phyloP scores from a whole-genome alignment of 2,888 invertebrate species.

The Rhyacophila evoluta region DNA sequence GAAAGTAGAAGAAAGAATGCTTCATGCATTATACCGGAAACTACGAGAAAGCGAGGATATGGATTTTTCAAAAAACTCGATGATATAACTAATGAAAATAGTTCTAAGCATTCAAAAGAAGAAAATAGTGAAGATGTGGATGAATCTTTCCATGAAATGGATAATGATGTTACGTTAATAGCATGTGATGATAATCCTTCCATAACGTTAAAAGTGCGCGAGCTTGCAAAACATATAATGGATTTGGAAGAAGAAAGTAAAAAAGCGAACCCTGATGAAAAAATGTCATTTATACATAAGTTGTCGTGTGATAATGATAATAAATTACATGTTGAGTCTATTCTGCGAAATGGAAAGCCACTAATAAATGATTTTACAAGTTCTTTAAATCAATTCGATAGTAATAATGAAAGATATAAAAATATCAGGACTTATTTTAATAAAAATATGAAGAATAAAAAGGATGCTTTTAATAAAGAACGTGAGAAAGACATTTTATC shows the following conservation, averaged over 20 bases:
- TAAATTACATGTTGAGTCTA: neutral
- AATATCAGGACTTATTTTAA: neutral
- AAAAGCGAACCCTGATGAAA: neutral
- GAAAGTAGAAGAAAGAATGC: neutral
- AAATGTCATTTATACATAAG: neutral
- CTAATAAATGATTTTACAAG: neutral
- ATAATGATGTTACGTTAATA: neutral
- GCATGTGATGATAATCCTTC: neutral
- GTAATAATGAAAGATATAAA: neutral
- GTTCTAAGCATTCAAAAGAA: neutral
- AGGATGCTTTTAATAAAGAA: conserved; percentile 51
- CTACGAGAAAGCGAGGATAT: neutral
- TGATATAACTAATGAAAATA: neutral
- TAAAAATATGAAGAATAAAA: too few relatives aligned
- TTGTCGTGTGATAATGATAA: neutral
- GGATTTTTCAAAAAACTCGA: neutral
- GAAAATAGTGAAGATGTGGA: neutral
- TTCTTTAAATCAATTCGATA: neutral
- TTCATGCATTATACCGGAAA: neutral
- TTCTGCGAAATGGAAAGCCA: neutral
- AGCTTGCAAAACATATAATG: conserved; percentile 16
- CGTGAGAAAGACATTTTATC: conserved; percentile 60
- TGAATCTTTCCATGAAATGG: neutral
- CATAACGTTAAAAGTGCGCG: conserved; percentile 23
- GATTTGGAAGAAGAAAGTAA: neutral